A percentile compares a stretch with the other conserved stretches of the same genome.
Conservation (phyloP, 2,888 invertebrate genomes). For the Drosophila diplacantha region DNA sequence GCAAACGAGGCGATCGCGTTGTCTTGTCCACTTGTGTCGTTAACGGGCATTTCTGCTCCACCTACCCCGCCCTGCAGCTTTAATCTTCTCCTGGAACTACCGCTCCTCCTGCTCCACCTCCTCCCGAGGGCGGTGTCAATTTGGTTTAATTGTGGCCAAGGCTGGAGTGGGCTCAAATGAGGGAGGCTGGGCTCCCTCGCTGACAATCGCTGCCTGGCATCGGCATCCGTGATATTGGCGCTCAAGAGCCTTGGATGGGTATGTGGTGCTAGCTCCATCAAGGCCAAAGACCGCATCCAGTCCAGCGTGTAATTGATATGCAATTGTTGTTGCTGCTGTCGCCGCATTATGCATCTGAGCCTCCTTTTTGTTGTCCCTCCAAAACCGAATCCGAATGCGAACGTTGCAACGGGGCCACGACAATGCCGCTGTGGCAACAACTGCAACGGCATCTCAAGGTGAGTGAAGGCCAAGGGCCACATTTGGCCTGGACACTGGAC, state of each 20-base stretch:
- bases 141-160: constrained; percentile 64
- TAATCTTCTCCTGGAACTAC: background rate
- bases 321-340: constrained; percentile 52
- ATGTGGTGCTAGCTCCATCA: constrained; percentile 23
- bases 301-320: constrained; percentile 57
- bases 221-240: constrained; percentile 26
- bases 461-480: constrained; percentile 78
- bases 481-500: constrained; percentile 52
- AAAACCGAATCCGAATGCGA: constrained; percentile 6
- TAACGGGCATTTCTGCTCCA: constrained; percentile 48
- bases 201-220: constrained; percentile 26
- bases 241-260: constrained; percentile 28
- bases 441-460: constrained; percentile 75
- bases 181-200: constrained; percentile 9
- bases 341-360: constrained; percentile 20
- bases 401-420: constrained; percentile 34
- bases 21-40: constrained; percentile 61
- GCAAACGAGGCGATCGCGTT: constrained; percentile 37
- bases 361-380: constrained; percentile 14
- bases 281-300: constrained; percentile 44
- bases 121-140: constrained; percentile 51
- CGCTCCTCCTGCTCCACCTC: constrained; percentile 4
- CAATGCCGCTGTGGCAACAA: constrained; percentile 35
- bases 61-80: constrained; percentile 3
- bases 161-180: constrained; percentile 35